Evolutionary conservation across 2,888 invertebrate genomes (phyloP), one percentile per base, ranked within the genome.

Genomic region (Rhyacophila evoluta): DNA sequence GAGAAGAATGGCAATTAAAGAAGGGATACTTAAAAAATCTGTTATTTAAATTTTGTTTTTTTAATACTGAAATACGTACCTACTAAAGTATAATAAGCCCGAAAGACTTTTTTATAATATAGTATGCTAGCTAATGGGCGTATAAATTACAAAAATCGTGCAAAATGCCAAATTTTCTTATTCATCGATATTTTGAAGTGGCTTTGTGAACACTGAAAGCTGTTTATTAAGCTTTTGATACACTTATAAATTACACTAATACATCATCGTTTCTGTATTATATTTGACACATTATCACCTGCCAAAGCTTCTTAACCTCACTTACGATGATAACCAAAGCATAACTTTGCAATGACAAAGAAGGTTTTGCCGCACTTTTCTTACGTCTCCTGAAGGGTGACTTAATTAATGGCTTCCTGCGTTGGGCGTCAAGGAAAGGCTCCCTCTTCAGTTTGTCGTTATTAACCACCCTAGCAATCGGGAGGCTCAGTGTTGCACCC

Each of bases 401-500:
- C 77, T 77, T 77, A 77, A 77, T 77, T 77, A 77, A 77, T 77
- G 55, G 71, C 55, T 77, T 77, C 77, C 77, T 41, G 25, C 15
- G 72, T 72, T 67, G 69, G 72, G 72, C 55, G 72, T n/a, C 72
- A 29, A 38, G 72, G 27, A 77, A 77, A 77, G 77, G 55, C 41
- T 3, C 36, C 41, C 55, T 55, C 55, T 55, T 55, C 55, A 55
- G 55, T 55, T 55, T 55, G 55, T 55, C 55, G 55, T 55, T 55
- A 55, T 55, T 55, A 55, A 55, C 55, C 25, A 15, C 55, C 25
- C 3, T 25, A 6, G 3, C 3, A 10, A 10, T 12, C 25, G 8
- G 39, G 25, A 19, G 25, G 74, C 41, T 10, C 55, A 2, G 27
- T 41, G 27, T 74, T 74, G n/a, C 74, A 74, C 28, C 74, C 55